Conservation (phyloP, 2,797 vertebrate species). For the Graptemys geographica region DNA sequence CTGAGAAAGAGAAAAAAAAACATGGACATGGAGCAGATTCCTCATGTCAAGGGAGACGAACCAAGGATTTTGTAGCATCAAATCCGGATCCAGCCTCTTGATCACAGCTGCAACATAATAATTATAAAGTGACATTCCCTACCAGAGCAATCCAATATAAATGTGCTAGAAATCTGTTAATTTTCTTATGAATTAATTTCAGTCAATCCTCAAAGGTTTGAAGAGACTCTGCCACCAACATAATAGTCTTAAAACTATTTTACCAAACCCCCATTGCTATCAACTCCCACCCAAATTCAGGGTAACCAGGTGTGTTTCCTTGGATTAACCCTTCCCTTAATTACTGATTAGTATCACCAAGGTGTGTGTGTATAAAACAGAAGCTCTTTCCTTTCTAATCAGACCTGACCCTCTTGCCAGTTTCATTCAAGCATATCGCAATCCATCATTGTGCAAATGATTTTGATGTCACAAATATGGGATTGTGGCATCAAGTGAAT, state of each 20-base stretch:
- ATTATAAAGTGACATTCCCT: neutral
- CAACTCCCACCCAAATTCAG: neutral
- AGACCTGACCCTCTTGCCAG: neutral
- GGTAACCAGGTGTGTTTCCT: neutral
- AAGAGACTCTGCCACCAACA: neutral
- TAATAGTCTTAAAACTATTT: neutral
- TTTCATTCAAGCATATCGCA: conserved; percentile 22
- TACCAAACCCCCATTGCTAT: neutral
- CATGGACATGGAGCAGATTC: neutral
- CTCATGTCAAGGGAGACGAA: neutral
- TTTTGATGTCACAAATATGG: conserved; percentile 36
- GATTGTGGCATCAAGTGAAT: conserved; percentile 33
- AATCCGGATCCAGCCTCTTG: conserved; percentile 3
- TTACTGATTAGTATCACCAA: conserved; percentile 7
- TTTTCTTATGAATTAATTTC: neutral
- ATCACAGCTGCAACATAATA: conserved; percentile 11
- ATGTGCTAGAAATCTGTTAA: neutral
- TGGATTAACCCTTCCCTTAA: neutral
- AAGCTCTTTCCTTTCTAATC: neutral
- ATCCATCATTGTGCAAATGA: conserved; percentile 50
- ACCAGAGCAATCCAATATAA: neutral
- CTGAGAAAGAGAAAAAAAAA: conserved; percentile 13
- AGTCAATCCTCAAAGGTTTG: neutral
- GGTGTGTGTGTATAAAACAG: neutral
- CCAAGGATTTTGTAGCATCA: conserved; percentile 6